phyloP scores from a whole-genome alignment of 2,797 vertebrate genomes.

The Sebastiscus tertius region DNA sequence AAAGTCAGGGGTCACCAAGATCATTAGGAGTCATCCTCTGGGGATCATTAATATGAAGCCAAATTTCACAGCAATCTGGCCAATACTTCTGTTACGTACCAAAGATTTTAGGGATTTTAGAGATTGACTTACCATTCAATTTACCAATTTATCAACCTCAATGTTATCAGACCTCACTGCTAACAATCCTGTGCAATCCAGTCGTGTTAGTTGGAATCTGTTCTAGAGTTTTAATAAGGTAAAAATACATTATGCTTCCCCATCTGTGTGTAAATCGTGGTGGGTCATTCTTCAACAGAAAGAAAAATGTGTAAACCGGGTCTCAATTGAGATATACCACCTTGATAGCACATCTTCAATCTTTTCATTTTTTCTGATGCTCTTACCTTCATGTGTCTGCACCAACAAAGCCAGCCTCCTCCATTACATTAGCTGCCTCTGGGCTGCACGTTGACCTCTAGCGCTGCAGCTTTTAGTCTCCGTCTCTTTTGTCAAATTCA shows the following conservation, averaged over 20 bases:
- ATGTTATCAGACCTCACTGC: not conserved
- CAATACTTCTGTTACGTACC: not conserved
- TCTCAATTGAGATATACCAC: not conserved
- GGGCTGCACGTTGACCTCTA: not conserved
- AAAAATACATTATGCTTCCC: not conserved
- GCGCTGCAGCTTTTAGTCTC: conserved; percentile 4
- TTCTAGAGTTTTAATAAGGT: not conserved
- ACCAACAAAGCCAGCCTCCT: not conserved
- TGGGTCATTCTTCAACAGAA: not conserved
- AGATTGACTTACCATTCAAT: not conserved
- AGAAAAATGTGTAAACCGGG: not conserved
- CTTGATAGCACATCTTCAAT: not conserved
- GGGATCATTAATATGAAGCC: not conserved
- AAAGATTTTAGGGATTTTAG: not conserved
- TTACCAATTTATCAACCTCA: not conserved
- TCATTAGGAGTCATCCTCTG: not conserved
- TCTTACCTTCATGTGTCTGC: not conserved
- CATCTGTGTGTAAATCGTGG: not conserved
- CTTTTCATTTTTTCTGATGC: not conserved
- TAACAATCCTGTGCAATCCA: not conserved
- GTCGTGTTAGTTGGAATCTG: not conserved
- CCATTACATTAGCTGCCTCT: not conserved
- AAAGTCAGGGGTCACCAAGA: not conserved
- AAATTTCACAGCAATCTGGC: not conserved
- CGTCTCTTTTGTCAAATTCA: conserved; percentile 10